These are phyloP conservation scores for Kryptolebias marmoratus DNA, from an alignment of 2,113 vertebrate species.

Conservation along the genomic window DNA sequence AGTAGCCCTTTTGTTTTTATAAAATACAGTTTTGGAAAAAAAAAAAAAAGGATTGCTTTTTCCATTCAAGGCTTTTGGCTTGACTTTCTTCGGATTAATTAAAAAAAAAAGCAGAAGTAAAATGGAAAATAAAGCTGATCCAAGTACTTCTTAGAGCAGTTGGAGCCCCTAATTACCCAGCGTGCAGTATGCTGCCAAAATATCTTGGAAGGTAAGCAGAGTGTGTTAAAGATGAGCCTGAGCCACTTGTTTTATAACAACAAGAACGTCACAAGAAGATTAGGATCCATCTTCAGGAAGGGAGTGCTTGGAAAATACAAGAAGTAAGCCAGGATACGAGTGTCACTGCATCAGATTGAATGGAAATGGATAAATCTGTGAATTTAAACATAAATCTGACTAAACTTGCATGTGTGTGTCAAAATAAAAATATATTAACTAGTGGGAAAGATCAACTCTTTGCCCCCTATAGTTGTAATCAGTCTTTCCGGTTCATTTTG, in stretches of 20 bases:
- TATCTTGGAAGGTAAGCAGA: background rate
- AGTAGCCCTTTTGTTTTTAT: background rate
- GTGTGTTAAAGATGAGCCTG: slow-evolving; percentile 8
- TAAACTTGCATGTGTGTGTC: background rate
- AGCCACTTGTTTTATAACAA: slow-evolving; percentile 18
- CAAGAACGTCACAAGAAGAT: slow-evolving; percentile 5
- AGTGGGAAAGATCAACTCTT: too few species aligned
- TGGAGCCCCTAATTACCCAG: slow-evolving; percentile 6
- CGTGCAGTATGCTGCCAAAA: background rate
- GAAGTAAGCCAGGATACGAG: background rate
- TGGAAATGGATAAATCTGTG: slow-evolving; percentile 16
- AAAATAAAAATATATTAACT: too few species aligned
- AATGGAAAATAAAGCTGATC: slow-evolving; percentile 24
- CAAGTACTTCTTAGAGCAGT: background rate
- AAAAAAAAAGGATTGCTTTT: background rate
- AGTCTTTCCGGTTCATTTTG: background rate
- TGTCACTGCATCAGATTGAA: slow-evolving; percentile 16
- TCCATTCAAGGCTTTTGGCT: background rate
- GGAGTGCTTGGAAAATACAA: slow-evolving; percentile 3
- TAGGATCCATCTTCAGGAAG: background rate
- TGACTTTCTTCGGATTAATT: background rate
- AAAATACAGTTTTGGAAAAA: background rate
- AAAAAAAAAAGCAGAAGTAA: slow-evolving; percentile 10
- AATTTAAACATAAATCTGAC: slow-evolving; percentile 4
- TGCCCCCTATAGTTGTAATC: background rate